Base-by-base conservation (phyloP, 2,888 invertebrate species). In the Hermodice carunculata region DNA sequence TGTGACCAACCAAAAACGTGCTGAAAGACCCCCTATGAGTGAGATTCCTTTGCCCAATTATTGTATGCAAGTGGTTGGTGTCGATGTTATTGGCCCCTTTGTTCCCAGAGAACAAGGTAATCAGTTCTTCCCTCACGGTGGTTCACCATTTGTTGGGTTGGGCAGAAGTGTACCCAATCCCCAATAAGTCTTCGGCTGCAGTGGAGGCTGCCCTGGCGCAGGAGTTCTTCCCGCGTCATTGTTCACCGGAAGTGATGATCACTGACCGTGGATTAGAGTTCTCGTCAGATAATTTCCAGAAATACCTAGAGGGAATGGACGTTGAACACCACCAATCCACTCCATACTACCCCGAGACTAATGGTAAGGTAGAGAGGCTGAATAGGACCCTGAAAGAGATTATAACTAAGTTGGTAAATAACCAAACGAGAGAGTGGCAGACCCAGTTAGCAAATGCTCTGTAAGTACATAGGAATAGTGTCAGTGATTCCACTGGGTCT, bases 11-110 rank as follows among this genome's bases (percentile, higher is more conserved):
- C 17, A 22, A 4, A 28, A 28, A 5, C n/a, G 37, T 14, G 11
- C 28, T 22, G 32, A 59, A n/a, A 52, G 43, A 19, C 40, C 52
- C 3, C 3, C 8, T 1, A 28, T 52, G 3, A 40, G 42, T 1
- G 29, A 22, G 22, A 60, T 51, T 40, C 60, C 60, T 14, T 19
- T 60, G 1, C 31, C 60, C 5, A 31, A 28, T 3, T 51, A 29
- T 17, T 42, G 51, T 14, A 42, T 40, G 14, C 43, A 52, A 22
- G 52, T 59, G 17, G 6, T 60, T 3, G 51, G 51, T 4, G 42
- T 60, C 42, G 60, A 60, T 29, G 17, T 60, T 6, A 52, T 29
- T 52, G 51, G 60, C 11, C 60, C 60, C 11, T 51, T 60, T n/a
- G 51, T 52, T 1, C 2, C 19, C 2, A 52, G 51, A 17, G 3